Conservation (phyloP, 1,140 invertebrate species). For the Leptoteleia sp. region DNA sequence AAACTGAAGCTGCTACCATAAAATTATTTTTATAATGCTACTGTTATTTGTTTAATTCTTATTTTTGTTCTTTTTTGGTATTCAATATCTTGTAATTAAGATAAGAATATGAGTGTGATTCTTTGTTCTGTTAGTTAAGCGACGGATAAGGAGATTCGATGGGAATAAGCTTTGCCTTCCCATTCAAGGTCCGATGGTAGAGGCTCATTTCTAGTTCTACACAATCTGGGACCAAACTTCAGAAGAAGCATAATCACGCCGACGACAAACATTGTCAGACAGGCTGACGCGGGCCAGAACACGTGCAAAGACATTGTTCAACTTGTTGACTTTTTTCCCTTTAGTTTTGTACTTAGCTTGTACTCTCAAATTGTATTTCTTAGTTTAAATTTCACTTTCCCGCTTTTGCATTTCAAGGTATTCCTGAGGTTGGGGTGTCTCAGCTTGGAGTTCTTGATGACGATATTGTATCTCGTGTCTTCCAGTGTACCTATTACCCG, state of each 20-base stretch:
- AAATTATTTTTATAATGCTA: too few relatives aligned
- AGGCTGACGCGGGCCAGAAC: slow-evolving; percentile 87
- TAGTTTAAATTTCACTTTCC: slow-evolving; percentile 89
- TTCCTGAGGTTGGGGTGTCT: slow-evolving; percentile 79
- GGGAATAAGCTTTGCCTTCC: slow-evolving; percentile 84
- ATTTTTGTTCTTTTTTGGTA: slow-evolving; percentile 6
- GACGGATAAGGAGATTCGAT: slow-evolving; percentile 82
- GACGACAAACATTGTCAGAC: slow-evolving; percentile 87
- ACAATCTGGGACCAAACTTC: slow-evolving; percentile 85
- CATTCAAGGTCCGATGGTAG: slow-evolving; percentile 83
- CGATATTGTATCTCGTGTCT: slow-evolving; percentile 71
- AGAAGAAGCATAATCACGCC: slow-evolving; percentile 88
- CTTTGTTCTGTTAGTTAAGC: slow-evolving; percentile 59
- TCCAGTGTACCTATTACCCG: slow-evolving; percentile 69
- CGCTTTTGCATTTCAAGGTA: slow-evolving; percentile 89
- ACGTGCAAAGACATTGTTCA: slow-evolving; percentile 85
- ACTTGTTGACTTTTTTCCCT: slow-evolving; percentile 54
- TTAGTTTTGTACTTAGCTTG: slow-evolving; percentile 30
- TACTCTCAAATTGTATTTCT: slow-evolving; percentile 5
- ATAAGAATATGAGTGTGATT: too few relatives aligned
- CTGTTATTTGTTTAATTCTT: too few relatives aligned
- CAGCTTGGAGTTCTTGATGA: slow-evolving; percentile 68
- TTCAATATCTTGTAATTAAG: slow-evolving; percentile 28
- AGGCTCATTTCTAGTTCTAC: slow-evolving; percentile 85
- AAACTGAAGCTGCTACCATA: too few relatives aligned